Evolutionary conservation across 2,113 vertebrate species (phyloP).

Genomic region (Empidonax traillii): DNA sequence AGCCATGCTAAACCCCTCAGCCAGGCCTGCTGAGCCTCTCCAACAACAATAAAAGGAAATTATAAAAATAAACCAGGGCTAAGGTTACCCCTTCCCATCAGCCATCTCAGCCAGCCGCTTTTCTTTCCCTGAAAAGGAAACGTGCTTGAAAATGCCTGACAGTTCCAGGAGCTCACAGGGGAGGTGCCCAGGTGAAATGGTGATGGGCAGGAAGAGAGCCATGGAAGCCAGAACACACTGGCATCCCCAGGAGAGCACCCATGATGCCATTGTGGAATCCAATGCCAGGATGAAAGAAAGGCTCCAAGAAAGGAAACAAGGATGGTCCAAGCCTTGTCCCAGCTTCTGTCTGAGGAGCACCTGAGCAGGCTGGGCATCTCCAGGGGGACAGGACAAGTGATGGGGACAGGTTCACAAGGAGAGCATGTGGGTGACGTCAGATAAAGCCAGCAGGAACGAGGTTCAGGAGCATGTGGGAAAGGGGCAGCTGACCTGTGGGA

Average conservation of each 20-base stretch:
- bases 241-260: neutral
- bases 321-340: neutral
- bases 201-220: neutral
- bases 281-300: neutral
- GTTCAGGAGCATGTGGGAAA: neutral
- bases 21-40: neutral
- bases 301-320: neutral
- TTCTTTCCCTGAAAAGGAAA: neutral
- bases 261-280: neutral
- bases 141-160: neutral
- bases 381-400: neutral
- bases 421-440: too few species aligned
- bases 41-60: conserved; percentile 46
- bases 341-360: neutral
- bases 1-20: neutral
- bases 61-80: conserved; percentile 18
- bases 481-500: neutral
- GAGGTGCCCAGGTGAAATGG: neutral
- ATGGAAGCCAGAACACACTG: accelerated
- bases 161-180: neutral
- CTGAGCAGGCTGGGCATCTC: neutral
- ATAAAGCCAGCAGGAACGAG: neutral
- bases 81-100: conserved; percentile 1
- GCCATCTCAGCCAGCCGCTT: neutral
- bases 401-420: neutral